These are phyloP conservation scores for Masnerella sp. DNA, from an alignment of 2,888 invertebrate genomes.

Conservation along the genomic window DNA sequence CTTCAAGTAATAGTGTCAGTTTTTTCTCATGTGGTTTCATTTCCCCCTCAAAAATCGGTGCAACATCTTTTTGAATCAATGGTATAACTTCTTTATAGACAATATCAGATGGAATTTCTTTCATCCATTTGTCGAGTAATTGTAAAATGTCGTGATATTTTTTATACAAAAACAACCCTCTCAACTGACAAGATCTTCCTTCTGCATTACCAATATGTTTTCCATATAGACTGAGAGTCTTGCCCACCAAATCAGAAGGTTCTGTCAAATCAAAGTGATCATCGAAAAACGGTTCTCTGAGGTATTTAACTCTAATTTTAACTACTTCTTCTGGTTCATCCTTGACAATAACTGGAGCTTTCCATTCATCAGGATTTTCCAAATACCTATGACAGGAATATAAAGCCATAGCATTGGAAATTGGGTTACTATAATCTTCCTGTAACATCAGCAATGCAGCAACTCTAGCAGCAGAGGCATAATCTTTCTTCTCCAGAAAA, in stretches of 20 bases:
- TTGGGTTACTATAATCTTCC: slow-evolving; percentile 88
- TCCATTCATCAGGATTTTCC: slow-evolving; percentile 79
- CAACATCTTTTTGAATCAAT: slow-evolving; percentile 74
- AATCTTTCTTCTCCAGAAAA: slow-evolving; percentile 85
- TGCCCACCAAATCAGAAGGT: slow-evolving; percentile 86
- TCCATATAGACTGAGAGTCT: slow-evolving; percentile 86
- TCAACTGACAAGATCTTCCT: slow-evolving; percentile 80
- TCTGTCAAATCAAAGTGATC: slow-evolving; percentile 92
- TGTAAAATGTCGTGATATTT: slow-evolving; percentile 81
- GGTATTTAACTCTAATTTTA: slow-evolving; percentile 86
- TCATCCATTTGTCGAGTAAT: slow-evolving; percentile 70
- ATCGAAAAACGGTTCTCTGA: slow-evolving; percentile 91
- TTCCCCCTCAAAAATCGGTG: slow-evolving; percentile 69
- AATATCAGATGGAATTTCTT: slow-evolving; percentile 63
- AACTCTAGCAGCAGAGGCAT: slow-evolving; percentile 85
- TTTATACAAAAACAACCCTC: slow-evolving; percentile 84
- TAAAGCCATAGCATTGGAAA: slow-evolving; percentile 84
- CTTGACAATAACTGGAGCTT: slow-evolving; percentile 69
- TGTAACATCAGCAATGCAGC: slow-evolving; percentile 91
- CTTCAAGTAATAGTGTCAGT: slow-evolving; percentile 64
- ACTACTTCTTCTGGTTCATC: slow-evolving; percentile 80
- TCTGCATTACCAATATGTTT: slow-evolving; percentile 78
- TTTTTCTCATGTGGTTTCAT: slow-evolving; percentile 71
- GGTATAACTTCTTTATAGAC: slow-evolving; percentile 77
- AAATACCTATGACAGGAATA: slow-evolving; percentile 88